phyloP scores from a whole-genome alignment of 2,888 invertebrate species.

The Synergus laeviventris region DNA sequence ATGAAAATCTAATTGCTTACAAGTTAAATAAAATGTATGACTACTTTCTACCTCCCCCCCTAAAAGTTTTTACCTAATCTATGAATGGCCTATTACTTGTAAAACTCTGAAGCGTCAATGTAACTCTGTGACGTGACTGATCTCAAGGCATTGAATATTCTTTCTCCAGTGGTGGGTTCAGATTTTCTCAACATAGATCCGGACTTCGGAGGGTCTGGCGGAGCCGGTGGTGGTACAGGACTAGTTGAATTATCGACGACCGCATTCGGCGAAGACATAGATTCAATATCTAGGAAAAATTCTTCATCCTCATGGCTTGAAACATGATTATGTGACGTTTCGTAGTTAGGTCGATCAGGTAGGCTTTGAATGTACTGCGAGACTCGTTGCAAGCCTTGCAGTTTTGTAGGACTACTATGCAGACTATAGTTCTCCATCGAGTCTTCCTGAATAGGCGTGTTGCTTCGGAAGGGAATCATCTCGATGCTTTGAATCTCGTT shows the following conservation, averaged over 20 bases:
- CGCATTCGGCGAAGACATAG: conserved; percentile 53
- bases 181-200: conserved; percentile 56
- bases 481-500: conserved; percentile 63
- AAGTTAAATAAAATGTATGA: too few species aligned
- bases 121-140: conserved; percentile 72
- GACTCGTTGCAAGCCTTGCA: conserved; percentile 66
- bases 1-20: too few species aligned
- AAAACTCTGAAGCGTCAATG: conserved; percentile 73
- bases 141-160: conserved; percentile 71
- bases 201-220: conserved; percentile 58
- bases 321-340: conserved; percentile 51
- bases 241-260: conserved; percentile 57
- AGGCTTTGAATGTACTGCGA: conserved; percentile 72
- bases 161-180: conserved; percentile 70
- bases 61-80: background rate
- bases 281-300: conserved; percentile 48
- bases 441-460: conserved; percentile 52
- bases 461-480: conserved; percentile 63
- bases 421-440: conserved; percentile 44
- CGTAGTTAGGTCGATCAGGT: conserved; percentile 65
- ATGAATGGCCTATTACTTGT: conserved; percentile 64
- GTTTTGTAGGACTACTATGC: conserved; percentile 50
- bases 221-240: conserved; percentile 71
- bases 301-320: conserved; percentile 41
- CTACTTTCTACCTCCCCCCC: too few species aligned